These are phyloP conservation scores for Agelas oroides DNA, from an alignment of 37 sponge, comb jelly and placozoan species.

Conservation along the genomic window DNA sequence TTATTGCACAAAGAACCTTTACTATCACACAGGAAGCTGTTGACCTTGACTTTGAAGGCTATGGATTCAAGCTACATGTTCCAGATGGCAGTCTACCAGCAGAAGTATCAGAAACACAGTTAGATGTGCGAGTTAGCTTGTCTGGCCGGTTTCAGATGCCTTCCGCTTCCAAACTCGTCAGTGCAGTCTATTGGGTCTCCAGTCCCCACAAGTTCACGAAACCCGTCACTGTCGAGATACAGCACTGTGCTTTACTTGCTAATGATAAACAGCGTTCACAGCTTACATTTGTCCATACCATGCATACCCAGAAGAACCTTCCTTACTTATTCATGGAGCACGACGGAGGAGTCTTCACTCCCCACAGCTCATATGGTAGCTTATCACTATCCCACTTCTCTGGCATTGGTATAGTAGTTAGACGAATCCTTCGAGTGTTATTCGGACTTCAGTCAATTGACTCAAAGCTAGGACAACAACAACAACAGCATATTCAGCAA, in stretches of 20 bases:
- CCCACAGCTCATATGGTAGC: neutral
- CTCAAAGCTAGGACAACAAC: too few relatives aligned
- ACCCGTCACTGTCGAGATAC: neutral
- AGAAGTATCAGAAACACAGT: too few relatives aligned
- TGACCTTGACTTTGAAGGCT: too few relatives aligned
- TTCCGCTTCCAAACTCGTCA: neutral
- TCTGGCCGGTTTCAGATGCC: conserved; percentile 3
- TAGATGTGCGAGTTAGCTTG: too few relatives aligned
- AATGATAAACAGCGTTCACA: neutral
- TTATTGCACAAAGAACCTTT: too few relatives aligned
- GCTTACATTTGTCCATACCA: neutral
- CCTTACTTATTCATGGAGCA: neutral
- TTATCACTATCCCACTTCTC: neutral
- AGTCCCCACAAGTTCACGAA: neutral
- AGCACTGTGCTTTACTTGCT: neutral
- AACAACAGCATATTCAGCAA: too few relatives aligned
- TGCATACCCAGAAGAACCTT: neutral
- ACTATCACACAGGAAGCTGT: too few relatives aligned
- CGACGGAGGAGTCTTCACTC: conserved; percentile 1
- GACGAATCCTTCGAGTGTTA: too few relatives aligned
- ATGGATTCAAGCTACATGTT: too few relatives aligned
- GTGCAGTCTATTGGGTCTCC: conserved; percentile 2
- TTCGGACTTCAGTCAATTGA: too few relatives aligned
- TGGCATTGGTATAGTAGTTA: neutral
- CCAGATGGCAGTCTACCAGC: too few relatives aligned